Evolutionary conservation across 2,113 vertebrate species (phyloP).

Genomic region (Ursus arctos): DNA sequence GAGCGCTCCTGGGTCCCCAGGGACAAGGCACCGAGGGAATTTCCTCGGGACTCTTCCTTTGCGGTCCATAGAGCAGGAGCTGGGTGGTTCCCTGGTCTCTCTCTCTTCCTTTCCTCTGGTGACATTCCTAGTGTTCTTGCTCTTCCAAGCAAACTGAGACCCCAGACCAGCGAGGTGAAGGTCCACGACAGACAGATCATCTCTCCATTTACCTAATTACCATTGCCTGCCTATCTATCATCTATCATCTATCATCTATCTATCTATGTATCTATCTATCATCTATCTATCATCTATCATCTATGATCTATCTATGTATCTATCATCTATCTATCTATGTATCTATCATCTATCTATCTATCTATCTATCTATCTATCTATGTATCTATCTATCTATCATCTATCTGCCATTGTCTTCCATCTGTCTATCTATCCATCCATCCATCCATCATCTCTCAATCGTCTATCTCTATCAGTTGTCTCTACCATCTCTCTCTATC

Average conservation of each 20-base stretch:
- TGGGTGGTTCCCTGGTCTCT: no score
- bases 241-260: no score
- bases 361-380: not conserved
- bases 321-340: not conserved
- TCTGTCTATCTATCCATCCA: not conserved
- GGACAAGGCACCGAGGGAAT: no score
- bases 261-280: not conserved
- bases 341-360: not conserved
- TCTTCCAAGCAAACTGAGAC: not conserved
- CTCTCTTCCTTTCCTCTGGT: not conserved
- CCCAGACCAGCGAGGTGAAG: not conserved
- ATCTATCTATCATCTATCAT: not conserved
- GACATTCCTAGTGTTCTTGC: not conserved
- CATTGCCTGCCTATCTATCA: no score
- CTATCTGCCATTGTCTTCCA: no score
- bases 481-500: no score
- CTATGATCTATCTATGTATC: no score
- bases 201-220: no score
- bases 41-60: no score
- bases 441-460: not conserved
- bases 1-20: not conserved
- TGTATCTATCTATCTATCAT: not conserved
- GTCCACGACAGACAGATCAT: not conserved
- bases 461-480: no score
- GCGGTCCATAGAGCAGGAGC: not conserved